A percentile compares a stretch with the other conserved stretches of the same genome.
Conservation (phyloP, 2,797 vertebrate species). For the Hippoglossus hippoglossus region DNA sequence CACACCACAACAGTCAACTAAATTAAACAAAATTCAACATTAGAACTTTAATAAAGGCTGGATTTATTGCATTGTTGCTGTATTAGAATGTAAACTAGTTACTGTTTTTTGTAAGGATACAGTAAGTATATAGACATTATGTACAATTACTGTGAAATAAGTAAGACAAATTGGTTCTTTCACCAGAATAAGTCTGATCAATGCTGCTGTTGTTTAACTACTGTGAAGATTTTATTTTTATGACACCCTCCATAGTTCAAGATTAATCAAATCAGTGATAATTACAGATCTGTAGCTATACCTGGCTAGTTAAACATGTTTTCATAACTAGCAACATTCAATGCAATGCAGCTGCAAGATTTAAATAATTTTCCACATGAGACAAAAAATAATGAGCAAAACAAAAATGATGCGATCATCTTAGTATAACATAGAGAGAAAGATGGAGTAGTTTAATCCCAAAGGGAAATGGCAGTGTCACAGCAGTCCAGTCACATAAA, state of each 20-base stretch:
- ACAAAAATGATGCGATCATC: not conserved
- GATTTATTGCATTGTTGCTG: not conserved
- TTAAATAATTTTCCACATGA: too few species aligned
- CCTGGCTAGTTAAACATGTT: too few species aligned
- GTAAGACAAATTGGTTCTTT: not conserved
- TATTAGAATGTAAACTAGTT: not conserved
- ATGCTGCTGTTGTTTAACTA: not conserved
- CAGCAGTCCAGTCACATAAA: slow-evolving; percentile 14
- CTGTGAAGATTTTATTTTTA: not conserved
- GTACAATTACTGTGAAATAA: too few species aligned
- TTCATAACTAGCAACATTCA: too few species aligned
- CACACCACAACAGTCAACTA: too few species aligned
- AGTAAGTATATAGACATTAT: too few species aligned
- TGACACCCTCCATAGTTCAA: too few species aligned
- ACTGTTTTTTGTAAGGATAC: not conserved
- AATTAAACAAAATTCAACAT: too few species aligned
- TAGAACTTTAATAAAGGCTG: too few species aligned
- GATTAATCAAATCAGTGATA: too few species aligned
- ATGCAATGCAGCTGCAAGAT: too few species aligned
- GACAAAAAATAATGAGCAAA: not conserved
- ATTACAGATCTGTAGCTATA: too few species aligned
- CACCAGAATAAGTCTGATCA: not conserved
- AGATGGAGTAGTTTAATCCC: slow-evolving; percentile 5
- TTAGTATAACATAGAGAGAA: not conserved
- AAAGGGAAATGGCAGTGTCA: slow-evolving; percentile 1